Evolutionary conservation across 2,113 vertebrate genomes (phyloP).

Genomic region (Pterocles gutturalis): DNA sequence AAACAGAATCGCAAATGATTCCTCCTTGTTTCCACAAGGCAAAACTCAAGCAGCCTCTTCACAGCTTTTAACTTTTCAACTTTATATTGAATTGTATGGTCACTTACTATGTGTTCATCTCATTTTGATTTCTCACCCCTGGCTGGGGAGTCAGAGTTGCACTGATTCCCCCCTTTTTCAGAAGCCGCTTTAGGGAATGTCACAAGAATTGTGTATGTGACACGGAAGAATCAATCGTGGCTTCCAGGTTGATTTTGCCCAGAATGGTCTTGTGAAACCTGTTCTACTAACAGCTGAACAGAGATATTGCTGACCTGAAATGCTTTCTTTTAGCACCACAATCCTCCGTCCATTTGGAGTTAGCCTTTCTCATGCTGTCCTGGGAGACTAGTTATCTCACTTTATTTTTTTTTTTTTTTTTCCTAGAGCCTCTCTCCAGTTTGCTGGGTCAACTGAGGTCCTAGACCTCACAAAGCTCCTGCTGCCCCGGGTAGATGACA

Average conservation of each 20-base stretch:
- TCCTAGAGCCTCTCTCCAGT: neutral
- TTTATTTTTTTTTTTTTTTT: fast-evolving
- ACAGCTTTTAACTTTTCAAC: neutral
- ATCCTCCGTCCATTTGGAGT: neutral
- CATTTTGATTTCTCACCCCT: neutral
- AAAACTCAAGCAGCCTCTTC: neutral
- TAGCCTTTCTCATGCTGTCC: neutral
- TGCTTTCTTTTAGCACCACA: neutral
- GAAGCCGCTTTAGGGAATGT: neutral
- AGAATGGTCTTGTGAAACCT: neutral
- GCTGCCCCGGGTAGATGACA: neutral
- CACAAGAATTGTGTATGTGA: neutral
- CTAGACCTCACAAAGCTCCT: neutral
- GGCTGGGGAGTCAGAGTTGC: neutral
- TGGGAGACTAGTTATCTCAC: neutral
- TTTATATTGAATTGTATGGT: neutral
- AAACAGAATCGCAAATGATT: neutral
- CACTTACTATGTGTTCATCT: neutral
- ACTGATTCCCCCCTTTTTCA: neutral
- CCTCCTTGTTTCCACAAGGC: neutral
- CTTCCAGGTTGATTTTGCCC: neutral
- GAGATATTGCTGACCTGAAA: neutral
- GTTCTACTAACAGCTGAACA: neutral
- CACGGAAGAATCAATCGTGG: neutral
- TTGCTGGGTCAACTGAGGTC: neutral